These are phyloP conservation scores for Psittacara wagleri DNA, from an alignment of 2,113 vertebrate genomes.

Conservation along the genomic window DNA sequence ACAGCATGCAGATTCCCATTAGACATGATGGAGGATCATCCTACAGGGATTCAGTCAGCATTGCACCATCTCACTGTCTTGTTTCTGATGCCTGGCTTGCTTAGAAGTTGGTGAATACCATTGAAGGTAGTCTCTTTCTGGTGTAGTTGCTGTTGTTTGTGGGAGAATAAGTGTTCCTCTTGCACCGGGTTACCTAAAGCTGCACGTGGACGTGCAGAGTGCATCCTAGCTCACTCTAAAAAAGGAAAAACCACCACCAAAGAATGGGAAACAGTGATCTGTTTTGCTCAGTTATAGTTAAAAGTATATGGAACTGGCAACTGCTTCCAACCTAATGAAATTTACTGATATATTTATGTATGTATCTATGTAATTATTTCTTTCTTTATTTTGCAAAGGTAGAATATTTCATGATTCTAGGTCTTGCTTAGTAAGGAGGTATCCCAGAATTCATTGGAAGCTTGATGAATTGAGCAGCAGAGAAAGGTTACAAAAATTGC, in stretches of 20 bases:
- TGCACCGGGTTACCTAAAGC: neutral
- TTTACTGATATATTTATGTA: too few species aligned
- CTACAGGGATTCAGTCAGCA: neutral
- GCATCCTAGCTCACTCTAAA: neutral
- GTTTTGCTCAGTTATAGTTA: neutral
- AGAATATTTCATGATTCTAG: neutral
- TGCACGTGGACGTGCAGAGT: neutral
- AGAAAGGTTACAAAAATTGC: neutral
- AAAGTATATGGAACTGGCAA: neutral
- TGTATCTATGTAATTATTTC: neutral
- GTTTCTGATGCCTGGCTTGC: neutral
- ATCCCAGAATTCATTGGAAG: neutral
- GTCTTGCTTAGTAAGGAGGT: neutral
- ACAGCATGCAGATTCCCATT: neutral
- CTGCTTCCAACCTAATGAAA: neutral
- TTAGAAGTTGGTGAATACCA: neutral
- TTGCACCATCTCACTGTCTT: neutral
- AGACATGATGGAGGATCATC: neutral
- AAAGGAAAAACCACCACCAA: neutral
- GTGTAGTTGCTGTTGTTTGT: neutral
- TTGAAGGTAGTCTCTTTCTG: neutral
- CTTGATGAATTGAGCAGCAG: neutral
- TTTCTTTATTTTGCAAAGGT: neutral
- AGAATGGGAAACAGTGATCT: neutral
- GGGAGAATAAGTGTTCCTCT: neutral